Evolutionary conservation across 2,797 vertebrate species (phyloP), one percentile per base, ranked within the genome.

Genomic region (Enteromius viviparus): DNA sequence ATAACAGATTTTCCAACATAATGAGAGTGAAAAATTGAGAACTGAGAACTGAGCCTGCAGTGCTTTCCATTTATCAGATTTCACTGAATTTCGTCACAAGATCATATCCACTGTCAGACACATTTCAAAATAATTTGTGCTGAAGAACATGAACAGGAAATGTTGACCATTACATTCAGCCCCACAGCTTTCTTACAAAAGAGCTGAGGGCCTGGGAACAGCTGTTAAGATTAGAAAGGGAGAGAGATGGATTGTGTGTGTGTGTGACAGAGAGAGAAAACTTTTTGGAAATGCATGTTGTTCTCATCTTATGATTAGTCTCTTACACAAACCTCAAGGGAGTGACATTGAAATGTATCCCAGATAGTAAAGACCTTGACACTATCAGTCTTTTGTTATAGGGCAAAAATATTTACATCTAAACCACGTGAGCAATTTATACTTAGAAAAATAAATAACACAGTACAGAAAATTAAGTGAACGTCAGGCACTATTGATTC

Each of bases 191-290:
- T 80, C n/a, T 83, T 62, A 32, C 9, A 65, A 81, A 81, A 76
- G 66, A 37, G 71, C 7, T 62, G 45, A 82, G 83, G 66, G 86
- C 86, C 76, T 87, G 88, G 78, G 85, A 89, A 86, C 75, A 74
- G 66, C 64, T 45, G 64, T 60, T 75, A 76, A 47, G 47, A 70
- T 85, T 77, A 82, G 42, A 80, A 68, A 60, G 49, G 40, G 70
- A 53, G 14, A 60, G 21, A 65, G 34, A 47, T 34, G 3, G 51
- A 60, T 60, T 47, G 12, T 47, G 45, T 45, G 42, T 45, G 42
- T 70, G 78, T 47, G 53, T 51, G 60, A 34, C 53, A 3, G 37
- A 10, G n/a, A 6, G 2, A 70, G 40, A 76, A 0, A 64, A 62
- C 23, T 3, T 53, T 76, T 65, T 68, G 62, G 47, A 68, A 79